Base-by-base conservation (phyloP, 2,888 invertebrate species). In the Cheilosia urbana region DNA sequence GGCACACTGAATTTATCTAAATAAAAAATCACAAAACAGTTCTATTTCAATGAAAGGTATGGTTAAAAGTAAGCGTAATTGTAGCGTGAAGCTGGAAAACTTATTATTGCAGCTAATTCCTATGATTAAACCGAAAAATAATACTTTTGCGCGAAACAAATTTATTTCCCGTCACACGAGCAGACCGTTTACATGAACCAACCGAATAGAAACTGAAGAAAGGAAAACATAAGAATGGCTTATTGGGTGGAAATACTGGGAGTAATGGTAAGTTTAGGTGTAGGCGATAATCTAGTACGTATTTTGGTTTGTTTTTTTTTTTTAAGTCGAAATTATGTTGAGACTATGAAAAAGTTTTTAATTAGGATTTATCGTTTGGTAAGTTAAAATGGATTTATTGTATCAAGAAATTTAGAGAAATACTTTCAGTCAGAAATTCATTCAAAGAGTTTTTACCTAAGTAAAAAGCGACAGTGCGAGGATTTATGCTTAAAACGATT, bases 161-260 rank as follows among this genome's bases (percentile, higher is more conserved):
- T n/a, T 71, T 17, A 27, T 17, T 58, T 1, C 45, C 3, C 3
- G 40, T n/a, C 51, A 57, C 13, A 37, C 47, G 15, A 27, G 6
- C 51, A 30, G 40, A 82, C 65, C 27, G 51, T 58, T 42, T 3
- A 30, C 34, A 4, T 58, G 2, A 63, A 62, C 73, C 68, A 84
- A 53, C 58, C 69, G 69, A 84, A 84, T 63, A 79, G 79, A 84
- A 79, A 84, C 83, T 84, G 83, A 68, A 17, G 42, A 75, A 75
- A 84, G 65, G 51, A 79, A 69, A 69, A 63, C 58, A 69, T 30
- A 76, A 17, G 27, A 68, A 37, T 53, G 49, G 51, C 37, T 30
- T 63, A 71, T 63, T 68, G 51, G 62, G 47, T 24, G 9, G n/a
- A 68, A 73, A 83, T 73, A 83, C 73, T 73, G 73, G 80, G 83